Evolutionary conservation across 2,797 vertebrate species (phyloP), one percentile per base, ranked within the genome.

Genomic region (Psittacula derbiana): DNA sequence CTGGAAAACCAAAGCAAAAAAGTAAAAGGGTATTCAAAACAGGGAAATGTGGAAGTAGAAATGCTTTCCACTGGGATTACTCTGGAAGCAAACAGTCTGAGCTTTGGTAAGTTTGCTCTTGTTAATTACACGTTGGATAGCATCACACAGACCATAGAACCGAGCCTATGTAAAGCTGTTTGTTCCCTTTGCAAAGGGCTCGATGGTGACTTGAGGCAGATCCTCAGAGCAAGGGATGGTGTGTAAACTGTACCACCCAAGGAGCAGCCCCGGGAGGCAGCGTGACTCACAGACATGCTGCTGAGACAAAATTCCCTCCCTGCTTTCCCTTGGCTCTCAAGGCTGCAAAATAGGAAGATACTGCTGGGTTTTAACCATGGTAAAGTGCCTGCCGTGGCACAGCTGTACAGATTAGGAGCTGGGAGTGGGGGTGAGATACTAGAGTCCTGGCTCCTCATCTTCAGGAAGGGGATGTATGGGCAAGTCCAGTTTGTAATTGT

Each of bases 211-310:
- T 93, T 49, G 0, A 73, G 88, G 90, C 74, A 47, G 78, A 90
- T 92, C 90, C 57, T 86, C 61, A 20, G 64, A 93, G 90, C 53
- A 7, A n/a, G 67, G 23, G 62, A 2, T 90, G 86, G 60, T 85
- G 78, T 67, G 53, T 67, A 65, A 85, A 30, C 83, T 55, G 74
- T 82, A 78, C 93, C 95, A 96, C 93, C 94, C 95, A 96, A 80
- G 88, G 80, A 93, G 94, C 71, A 95, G 88, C 78, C 90, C 74
- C 0, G 12, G 93, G 93, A 96, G 92, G 78, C 83, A 69, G 80
- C 0, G 4, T 95, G 95, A 95, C 83, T 96, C 95, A 94, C 53
- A 92, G 79, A 38, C 52, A 23, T 0, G 6, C 67, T 78, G 92
- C 80, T 69, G 71, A 92, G 90, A 79, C 80, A 78, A 44, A 73